Evolutionary conservation across 2,888 invertebrate species (phyloP), one percentile per base, ranked within the genome.

Genomic region (Anorthoa munda): DNA sequence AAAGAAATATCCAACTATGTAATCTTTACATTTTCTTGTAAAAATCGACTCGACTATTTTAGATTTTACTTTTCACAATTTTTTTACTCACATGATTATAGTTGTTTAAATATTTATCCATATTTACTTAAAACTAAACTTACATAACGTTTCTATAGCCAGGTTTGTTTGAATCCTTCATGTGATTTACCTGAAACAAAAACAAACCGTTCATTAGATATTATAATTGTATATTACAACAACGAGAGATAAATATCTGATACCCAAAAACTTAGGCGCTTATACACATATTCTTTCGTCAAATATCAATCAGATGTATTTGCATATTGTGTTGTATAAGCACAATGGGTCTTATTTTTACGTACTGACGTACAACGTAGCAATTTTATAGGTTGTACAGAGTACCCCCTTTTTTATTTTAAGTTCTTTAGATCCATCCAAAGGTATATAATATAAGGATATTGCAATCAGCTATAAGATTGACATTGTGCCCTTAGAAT

Each of bases 111-210:
- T 17, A 12, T 11, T 1, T 48, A 17, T 21, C 0, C 2, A 12
- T 31, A 18, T 46, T 15, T 11, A 23, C 15, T 11, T n/a, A 17
- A 23, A 45, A 31, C 53, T 48, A 2, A 5, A 74, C 26, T 66
- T 46, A 75, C 59, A 3, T 48, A 18, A 21, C 2, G 2, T 48
- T 4, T 21, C 9, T 15, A 21, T 1, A 39, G 17, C n/a, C 4
- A 1, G 1, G 15, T 11, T 21, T 21, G 15, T 21, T 65, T 13
- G 11, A 15, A 23, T 51, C 3, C 3, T 18, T 66, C 17, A 18
- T 45, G 3, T 53, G 15, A 13, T 50, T 70, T 79, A 79, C 79
- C 79, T 79, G 77, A 58, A 79, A 79, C 70, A 81, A 81, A 68
- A 76, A 39, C 0, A 72, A 13, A 45, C 0, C 2, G 11, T 13